phyloP scores from a whole-genome alignment of 2,797 vertebrate genomes.

The Mallotus villosus region DNA sequence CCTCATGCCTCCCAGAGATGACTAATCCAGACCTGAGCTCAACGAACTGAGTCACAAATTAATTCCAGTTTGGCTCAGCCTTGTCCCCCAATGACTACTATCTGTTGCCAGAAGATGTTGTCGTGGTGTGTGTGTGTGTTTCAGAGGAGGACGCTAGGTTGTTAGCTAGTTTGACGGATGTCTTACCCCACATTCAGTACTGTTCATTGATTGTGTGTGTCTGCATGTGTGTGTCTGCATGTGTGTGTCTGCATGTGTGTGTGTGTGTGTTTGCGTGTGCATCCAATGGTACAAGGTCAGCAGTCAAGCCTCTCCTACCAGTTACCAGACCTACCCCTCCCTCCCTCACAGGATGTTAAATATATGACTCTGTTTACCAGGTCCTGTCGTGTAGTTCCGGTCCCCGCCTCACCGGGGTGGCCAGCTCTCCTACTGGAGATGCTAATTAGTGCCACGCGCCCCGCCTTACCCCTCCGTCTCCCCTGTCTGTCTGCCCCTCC shows the following conservation, averaged over 20 bases:
- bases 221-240: too few species aligned
- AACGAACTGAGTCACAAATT: neutral
- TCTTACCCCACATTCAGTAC: neutral
- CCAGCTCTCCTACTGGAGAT: constrained; percentile 16
- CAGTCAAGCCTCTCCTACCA: too few species aligned
- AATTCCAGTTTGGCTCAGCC: neutral
- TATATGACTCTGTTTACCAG: constrained; percentile 14
- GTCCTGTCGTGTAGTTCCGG: neutral
- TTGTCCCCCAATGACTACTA: neutral
- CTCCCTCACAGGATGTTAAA: constrained; percentile 1
- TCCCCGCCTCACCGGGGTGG: neutral
- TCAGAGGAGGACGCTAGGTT: neutral
- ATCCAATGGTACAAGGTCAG: too few species aligned
- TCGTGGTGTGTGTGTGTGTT: neutral
- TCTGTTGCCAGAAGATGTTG: neutral
- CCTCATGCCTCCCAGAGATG: neutral
- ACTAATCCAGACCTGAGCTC: neutral
- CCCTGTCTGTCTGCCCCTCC: neutral
- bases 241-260: too few species aligned
- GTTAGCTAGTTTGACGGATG: neutral
- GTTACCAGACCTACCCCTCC: neutral
- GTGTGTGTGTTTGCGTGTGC: too few species aligned
- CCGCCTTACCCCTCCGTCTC: constrained; percentile 1
- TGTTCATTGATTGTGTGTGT: neutral
- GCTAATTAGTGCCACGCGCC: constrained; percentile 17